Conservation (phyloP, 2,797 vertebrate species). For the Oreochromis mossambicus region DNA sequence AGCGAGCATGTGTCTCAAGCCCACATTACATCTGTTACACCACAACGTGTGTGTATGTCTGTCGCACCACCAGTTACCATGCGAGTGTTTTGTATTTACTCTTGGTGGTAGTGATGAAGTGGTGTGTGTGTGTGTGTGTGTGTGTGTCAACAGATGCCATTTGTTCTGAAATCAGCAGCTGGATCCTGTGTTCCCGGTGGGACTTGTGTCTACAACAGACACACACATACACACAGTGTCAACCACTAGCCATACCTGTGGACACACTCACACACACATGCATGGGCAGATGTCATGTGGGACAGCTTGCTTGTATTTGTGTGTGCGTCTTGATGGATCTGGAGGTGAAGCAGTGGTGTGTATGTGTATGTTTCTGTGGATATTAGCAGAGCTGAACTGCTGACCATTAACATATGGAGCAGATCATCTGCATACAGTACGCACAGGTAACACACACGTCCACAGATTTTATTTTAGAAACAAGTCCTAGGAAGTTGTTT, state of each 20-base stretch:
- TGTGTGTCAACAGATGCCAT: constrained; percentile 54
- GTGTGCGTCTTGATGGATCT: neutral
- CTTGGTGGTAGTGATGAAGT: constrained; percentile 3
- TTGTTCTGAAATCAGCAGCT: constrained; percentile 67
- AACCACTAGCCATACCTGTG: constrained; percentile 25
- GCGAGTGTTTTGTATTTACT: constrained; percentile 35
- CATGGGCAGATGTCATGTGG: constrained; percentile 7
- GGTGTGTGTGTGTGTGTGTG: constrained; percentile 5
- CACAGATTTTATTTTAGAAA: neutral
- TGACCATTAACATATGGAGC: constrained; percentile 41
- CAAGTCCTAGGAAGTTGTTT: neutral
- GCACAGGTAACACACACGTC: neutral
- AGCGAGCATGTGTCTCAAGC: constrained; percentile 56
- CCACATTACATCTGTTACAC: constrained; percentile 64
- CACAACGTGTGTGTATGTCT: neutral
- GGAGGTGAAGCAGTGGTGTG: neutral
- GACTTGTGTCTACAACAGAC: constrained; percentile 36
- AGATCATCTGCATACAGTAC: neutral
- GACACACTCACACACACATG: neutral
- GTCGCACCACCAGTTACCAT: constrained; percentile 30
- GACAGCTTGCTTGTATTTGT: neutral
- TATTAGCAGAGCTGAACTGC: constrained; percentile 19
- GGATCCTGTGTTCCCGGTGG: constrained; percentile 59
- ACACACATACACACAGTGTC: neutral
- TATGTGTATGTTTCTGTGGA: neutral